Percentiles rank a stretch among this genome's conserved stretches.
These are phyloP conservation scores for Zygogramma bicolorata DNA, from an alignment of 2,888 invertebrate species.

Conservation along the genomic window DNA sequence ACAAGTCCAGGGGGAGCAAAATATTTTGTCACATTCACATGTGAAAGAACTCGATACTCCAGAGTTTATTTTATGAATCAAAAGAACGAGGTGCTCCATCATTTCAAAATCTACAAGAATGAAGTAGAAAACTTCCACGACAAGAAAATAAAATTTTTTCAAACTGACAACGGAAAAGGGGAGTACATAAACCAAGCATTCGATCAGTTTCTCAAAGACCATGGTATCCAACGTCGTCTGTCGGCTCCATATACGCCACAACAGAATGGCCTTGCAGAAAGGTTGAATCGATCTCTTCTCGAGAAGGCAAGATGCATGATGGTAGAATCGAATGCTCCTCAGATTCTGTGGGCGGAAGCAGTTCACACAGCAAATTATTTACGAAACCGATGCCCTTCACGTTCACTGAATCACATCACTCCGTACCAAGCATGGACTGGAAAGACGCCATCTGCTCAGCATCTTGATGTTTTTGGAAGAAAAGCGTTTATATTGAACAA, in stretches of 20 bases:
- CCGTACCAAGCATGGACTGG: conserved; percentile 1
- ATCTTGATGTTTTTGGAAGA: background rate
- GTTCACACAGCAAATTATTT: conserved; percentile 5
- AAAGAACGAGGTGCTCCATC: too few relatives aligned
- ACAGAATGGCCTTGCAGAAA: conserved; percentile 55
- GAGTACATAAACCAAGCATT: background rate
- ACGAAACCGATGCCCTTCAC: background rate
- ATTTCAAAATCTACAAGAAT: background rate
- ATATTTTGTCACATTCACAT: too few relatives aligned
- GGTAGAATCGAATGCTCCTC: too few relatives aligned
- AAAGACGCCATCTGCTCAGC: background rate
- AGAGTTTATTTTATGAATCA: too few relatives aligned
- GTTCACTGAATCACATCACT: background rate
- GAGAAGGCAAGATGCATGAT: too few relatives aligned
- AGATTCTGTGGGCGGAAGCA: background rate
- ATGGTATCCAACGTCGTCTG: background rate
- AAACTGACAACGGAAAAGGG: background rate
- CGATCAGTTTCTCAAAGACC: background rate
- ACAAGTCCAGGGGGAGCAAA: too few relatives aligned
- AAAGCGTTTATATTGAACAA: background rate
- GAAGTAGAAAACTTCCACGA: background rate
- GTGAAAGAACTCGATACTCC: too few relatives aligned
- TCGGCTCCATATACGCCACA: conserved; percentile 51
- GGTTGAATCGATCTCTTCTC: too few relatives aligned
- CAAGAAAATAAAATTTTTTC: background rate